A percentile compares a stretch with the other conserved stretches of the same genome.
phyloP scores from a whole-genome alignment of 2,888 invertebrate species.

The Meghimatium bilineatum region DNA sequence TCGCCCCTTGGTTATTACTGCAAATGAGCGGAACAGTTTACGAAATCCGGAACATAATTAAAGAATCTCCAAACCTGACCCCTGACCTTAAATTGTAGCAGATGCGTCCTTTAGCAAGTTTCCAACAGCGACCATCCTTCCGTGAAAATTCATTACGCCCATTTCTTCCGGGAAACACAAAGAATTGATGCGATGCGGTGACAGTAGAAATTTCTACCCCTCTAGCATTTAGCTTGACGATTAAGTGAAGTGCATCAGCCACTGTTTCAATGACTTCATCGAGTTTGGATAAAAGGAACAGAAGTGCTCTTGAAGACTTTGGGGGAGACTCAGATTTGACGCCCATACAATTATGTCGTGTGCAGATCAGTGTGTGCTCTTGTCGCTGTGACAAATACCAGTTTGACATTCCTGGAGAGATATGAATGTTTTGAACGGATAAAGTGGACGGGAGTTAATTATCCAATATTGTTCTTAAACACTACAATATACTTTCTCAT shows the following conservation, averaged over 20 bases:
- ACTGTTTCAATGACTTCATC: constrained; percentile 33
- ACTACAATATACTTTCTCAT: too few species aligned
- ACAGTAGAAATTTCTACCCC: constrained; percentile 32
- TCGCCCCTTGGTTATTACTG: background rate
- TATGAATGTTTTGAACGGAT: background rate
- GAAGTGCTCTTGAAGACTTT: constrained; percentile 2
- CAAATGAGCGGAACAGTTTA: constrained; percentile 30
- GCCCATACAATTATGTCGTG: constrained; percentile 1
- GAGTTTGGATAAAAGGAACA: background rate
- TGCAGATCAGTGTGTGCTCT: background rate
- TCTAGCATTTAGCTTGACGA: constrained; percentile 31
- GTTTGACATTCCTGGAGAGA: background rate
- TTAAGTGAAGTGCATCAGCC: constrained; percentile 22
- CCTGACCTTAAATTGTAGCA: constrained; percentile 45
- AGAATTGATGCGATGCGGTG: constrained; percentile 31
- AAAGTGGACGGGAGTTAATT: background rate
- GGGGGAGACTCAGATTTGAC: constrained; percentile 14
- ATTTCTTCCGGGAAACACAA: constrained; percentile 29
- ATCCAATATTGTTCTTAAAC: background rate
- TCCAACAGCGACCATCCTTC: constrained; percentile 7
- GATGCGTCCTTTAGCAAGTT: constrained; percentile 41
- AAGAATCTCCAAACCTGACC: constrained; percentile 40
- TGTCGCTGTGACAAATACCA: background rate
- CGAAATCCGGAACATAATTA: constrained; percentile 32
- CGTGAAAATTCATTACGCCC: constrained; percentile 40